Evolutionary conservation across 53 echinoderm and acorn worm species (phyloP), one percentile per base, ranked within the genome.

Genomic region (Echinometra lucunter): DNA sequence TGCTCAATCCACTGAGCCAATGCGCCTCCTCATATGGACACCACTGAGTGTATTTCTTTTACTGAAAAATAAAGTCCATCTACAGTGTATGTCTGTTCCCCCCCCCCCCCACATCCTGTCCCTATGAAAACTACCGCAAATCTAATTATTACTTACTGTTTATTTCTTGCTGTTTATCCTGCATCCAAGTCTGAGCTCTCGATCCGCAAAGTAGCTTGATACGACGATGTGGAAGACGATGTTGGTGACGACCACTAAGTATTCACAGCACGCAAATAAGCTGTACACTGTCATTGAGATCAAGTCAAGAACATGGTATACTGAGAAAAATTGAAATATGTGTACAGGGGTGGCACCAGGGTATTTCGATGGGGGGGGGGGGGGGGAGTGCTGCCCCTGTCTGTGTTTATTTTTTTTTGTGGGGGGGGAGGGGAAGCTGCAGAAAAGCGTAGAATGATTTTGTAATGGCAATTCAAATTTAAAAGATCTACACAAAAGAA

Each of bases 211-310:
- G 95, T 98, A 95, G 1, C 91, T 88, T 0, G 95, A 95, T 23
- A 97, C 97, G 25, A 85, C 55, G n/a, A 44, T 49, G 75, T 98
- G 98, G 91, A 95, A 98, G 45, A 66, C 37, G 13, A 98, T 95
- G 63, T 98, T 98, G 94, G 97, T 96, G 37, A 97, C 66, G n/a
- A 98, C 97, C 28, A 98, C 96, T 11, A 96, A 8, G 75, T 98
- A 98, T 92, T 98, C 98, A 58, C 95, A 95, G 38, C 95, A 66
- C 9, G 98, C 96, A 93, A 97, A 98, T 74, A 98, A 30, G 17
- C 95, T 97, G 93, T 98, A 98, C 13, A 97, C 98, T 98, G 97
- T 10, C 92, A 85, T 85, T n/a, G 25, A 49, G 44, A 44, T 10
- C 74, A 75, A 42, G 23, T 5, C 60, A 60, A 60, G 60, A 5